Conservation (phyloP, 2,797 vertebrate species). For the Kryptopterus vitreolus region DNA sequence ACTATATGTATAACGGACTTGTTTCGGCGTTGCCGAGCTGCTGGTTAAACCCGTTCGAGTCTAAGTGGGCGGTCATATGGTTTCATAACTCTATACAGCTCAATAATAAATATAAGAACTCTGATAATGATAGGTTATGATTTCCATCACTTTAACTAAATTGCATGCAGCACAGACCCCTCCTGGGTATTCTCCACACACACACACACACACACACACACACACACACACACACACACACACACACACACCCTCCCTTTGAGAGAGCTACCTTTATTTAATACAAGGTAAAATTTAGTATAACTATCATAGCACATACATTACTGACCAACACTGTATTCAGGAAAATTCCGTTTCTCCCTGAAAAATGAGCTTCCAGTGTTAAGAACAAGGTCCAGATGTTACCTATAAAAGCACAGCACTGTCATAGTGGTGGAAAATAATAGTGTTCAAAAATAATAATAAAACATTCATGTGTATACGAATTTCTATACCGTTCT, state of each 20-base stretch:
- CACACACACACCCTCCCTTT: neutral
- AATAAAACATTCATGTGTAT: neutral
- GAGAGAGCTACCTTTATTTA: neutral
- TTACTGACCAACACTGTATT: neutral
- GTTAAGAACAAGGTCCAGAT: neutral
- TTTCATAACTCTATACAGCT: neutral
- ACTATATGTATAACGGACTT: neutral
- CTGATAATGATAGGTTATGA: no score
- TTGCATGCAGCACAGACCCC: no score
- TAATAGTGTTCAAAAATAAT: neutral
- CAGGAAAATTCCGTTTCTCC: neutral
- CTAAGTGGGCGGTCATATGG: neutral
- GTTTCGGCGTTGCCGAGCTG: neutral
- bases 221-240: no score
- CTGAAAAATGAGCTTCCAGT: neutral
- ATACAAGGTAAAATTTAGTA: neutral
- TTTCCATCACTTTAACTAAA: neutral
- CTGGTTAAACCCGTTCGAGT: neutral
- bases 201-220: no score
- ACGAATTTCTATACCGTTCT: neutral
- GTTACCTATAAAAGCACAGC: neutral
- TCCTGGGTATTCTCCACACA: neutral
- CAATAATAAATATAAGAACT: neutral
- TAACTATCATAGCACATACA: neutral
- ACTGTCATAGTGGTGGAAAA: neutral